phyloP scores from a whole-genome alignment of 2,888 invertebrate genomes.

The Trimorus sp. region DNA sequence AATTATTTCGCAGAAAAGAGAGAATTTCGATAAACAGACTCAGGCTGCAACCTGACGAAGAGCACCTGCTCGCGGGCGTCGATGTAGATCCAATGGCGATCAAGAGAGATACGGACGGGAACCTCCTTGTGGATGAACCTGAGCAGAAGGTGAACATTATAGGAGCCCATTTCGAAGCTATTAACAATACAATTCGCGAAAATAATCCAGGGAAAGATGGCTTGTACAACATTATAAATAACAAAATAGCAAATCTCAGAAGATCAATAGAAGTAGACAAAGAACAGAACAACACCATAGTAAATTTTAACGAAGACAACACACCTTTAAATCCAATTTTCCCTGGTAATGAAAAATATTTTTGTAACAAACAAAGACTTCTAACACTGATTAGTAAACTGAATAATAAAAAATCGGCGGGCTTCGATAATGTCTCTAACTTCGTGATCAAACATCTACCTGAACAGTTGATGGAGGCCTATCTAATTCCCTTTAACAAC shows the following conservation, averaged over 20 bases:
- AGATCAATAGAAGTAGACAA: not conserved
- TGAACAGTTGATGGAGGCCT: not conserved
- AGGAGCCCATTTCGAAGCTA: not conserved
- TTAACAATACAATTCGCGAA: not conserved
- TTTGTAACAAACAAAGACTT: not conserved
- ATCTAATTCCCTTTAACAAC: slow-evolving; percentile 52
- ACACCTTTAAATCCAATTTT: not conserved
- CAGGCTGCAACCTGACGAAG: too few relatives aligned
- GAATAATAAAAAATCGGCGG: slow-evolving; percentile 46
- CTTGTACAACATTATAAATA: not conserved
- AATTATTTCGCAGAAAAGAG: slow-evolving; percentile 32
- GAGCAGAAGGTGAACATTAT: not conserved
- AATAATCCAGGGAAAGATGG: too few relatives aligned
- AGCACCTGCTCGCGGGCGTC: too few relatives aligned
- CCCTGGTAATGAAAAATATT: not conserved
- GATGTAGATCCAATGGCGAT: too few relatives aligned
- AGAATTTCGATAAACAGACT: not conserved
- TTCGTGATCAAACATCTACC: slow-evolving; percentile 49
- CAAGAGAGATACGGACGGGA: too few relatives aligned
- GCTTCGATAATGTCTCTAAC: slow-evolving; percentile 46
- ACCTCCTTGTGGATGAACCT: too few relatives aligned
- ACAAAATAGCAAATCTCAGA: not conserved
- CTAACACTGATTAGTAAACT: slow-evolving; percentile 7
- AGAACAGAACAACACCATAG: too few relatives aligned
- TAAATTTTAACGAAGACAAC: not conserved